Base-by-base conservation (phyloP, 2,888 invertebrate genomes). In the Sphinx pinastri region DNA sequence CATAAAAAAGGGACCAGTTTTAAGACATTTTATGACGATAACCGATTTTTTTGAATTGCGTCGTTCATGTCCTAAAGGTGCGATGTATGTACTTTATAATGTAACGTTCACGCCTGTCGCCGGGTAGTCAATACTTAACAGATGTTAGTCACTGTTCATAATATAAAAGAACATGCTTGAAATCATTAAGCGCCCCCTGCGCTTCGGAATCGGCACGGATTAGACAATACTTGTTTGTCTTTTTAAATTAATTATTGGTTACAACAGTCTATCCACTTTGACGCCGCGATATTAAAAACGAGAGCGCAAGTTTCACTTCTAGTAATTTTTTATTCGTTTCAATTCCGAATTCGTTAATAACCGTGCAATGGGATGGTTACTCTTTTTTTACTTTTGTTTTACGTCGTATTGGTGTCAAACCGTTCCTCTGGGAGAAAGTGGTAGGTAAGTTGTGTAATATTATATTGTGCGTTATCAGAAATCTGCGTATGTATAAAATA, bases 291-390 rank as follows among this genome's bases (percentile, higher is more conserved):
- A 74, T 75, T 77, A 76, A 81, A 85, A 85, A 84, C 79, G 84
- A 88, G 85, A 88, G 79, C 87, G 82, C 72, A 74, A 69, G 81
- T 88, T 88, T 88, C 84, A 82, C 84, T 84, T 75, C 73, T 76
- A 73, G 71, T 72, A 45, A 73, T 75, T 74, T 83, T 81, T 84
- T 82, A 81, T 82, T 80, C 76, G 74, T 47, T 63, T 63, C 60
- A 63, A 63, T 47, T 63, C 74, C 60, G 71, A 79, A 84, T 79
- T 76, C 74, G 60, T 60, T 59, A 60, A 69, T 45, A 60, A 51
- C 60, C 19, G 38, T 55, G 68, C 68, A 38, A 52, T 60, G 38
- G 16, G 60, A 47, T 38, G 38, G 38, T 19, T 45, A 16, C 12
- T n/a, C 25, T 63, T 16, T 63, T 16, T 31, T 13, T 11, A 6